phyloP scores from a whole-genome alignment of 92 coral and sea anemone species.

The Anthopleura xanthogrammica region DNA sequence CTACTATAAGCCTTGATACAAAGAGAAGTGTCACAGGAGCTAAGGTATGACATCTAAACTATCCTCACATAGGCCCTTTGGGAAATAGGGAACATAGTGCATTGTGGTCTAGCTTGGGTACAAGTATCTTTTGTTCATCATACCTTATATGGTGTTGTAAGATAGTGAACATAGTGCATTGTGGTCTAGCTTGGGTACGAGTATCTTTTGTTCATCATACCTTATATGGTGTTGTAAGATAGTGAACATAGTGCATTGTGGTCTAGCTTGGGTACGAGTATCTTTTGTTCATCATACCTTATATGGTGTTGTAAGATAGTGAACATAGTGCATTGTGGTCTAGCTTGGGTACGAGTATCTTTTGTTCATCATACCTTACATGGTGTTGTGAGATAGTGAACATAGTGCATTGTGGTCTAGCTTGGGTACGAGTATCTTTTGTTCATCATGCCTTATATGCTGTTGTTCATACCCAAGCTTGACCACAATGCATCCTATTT shows the following conservation, averaged over 20 bases:
- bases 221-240: too few species aligned
- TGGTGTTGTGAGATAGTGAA: background rate
- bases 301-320: too few species aligned
- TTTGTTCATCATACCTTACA: background rate
- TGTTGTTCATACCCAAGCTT: background rate
- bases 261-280: background rate
- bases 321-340: background rate
- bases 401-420: background rate
- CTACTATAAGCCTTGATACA: slow-evolving; percentile 82
- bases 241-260: background rate
- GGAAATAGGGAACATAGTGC: background rate
- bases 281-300: background rate
- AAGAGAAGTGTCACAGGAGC: slow-evolving; percentile 64
- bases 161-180: background rate
- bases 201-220: background rate
- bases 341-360: background rate
- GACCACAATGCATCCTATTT: background rate
- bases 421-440: background rate
- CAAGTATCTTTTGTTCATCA: background rate
- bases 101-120: background rate
- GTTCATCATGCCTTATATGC: background rate
- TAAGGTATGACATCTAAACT: slow-evolving; percentile 48
- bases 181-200: background rate
- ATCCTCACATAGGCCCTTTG: background rate
- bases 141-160: background rate